These are phyloP conservation scores for Megamerina dolium DNA, from an alignment of 2,888 invertebrate genomes.

Conservation along the genomic window DNA sequence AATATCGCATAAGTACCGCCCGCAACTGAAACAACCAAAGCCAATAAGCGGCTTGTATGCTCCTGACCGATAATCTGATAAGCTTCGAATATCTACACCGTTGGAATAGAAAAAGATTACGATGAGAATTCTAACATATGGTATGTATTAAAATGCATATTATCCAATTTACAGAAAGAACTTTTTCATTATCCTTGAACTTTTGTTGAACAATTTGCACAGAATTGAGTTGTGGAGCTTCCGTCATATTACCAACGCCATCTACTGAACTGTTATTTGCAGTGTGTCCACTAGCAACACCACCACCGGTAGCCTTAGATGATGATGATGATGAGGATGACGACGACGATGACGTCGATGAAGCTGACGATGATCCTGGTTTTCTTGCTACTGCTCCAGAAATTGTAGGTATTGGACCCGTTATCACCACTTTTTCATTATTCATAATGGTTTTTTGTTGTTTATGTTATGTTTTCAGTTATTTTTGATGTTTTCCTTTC, in stretches of 20 bases:
- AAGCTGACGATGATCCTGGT: too few relatives aligned
- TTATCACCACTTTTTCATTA: not conserved
- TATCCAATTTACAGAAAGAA: slow-evolving; percentile 35
- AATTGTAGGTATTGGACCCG: slow-evolving; percentile 26
- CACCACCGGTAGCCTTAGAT: slow-evolving; percentile 7
- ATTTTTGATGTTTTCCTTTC: not conserved
- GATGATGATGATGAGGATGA: too few relatives aligned
- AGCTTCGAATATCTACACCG: slow-evolving; percentile 42
- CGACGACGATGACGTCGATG: slow-evolving; percentile 4
- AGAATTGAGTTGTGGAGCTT: slow-evolving; percentile 15
- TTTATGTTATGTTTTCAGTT: not conserved
- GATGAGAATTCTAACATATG: too few relatives aligned
- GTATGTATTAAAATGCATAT: not conserved
- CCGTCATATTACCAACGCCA: slow-evolving; percentile 1
- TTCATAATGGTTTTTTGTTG: too few relatives aligned
- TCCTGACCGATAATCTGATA: slow-evolving; percentile 46
- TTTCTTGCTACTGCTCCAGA: slow-evolving; percentile 30
- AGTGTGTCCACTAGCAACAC: slow-evolving; percentile 2
- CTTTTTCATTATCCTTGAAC: slow-evolving; percentile 42
- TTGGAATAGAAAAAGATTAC: too few relatives aligned
- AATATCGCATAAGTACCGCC: slow-evolving; percentile 46
- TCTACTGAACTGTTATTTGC: not conserved
- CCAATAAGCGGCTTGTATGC: slow-evolving; percentile 39
- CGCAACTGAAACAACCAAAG: slow-evolving; percentile 39
- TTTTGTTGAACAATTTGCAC: slow-evolving; percentile 42